Evolutionary conservation across 2,888 invertebrate genomes (phyloP), one percentile per base, ranked within the genome.

Genomic region (Plemyria rubiginata): DNA sequence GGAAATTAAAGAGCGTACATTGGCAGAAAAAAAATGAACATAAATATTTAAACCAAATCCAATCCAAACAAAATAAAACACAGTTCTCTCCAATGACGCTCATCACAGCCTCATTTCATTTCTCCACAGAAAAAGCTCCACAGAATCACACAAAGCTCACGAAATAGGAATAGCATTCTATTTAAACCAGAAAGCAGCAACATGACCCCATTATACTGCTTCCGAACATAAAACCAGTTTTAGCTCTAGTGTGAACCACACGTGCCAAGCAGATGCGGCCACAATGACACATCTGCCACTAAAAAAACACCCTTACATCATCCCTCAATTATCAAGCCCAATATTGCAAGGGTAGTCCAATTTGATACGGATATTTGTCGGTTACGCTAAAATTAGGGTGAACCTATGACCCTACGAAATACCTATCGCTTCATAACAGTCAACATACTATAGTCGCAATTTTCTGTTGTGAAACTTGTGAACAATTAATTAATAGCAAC

Each of bases 191-290:
- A 60, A 55, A 45, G 62, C 54, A 60, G 61, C 48, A 60, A 60
- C 59, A 58, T 57, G 65, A 64, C 62, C 65, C 69, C 65, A 69
- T 66, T 70, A 64, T 62, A 36, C 61, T 60, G 68, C 68, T 72
- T 73, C 73, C 71, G 67, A 71, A 55, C 49, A 45, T 38, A 38
- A 68, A 69, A 73, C 73, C 69, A 62, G 75, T 71, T 70, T 49
- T 63, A 64, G 69, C 72, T 70, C 45, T 63, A 66, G 70, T 62
- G 70, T 71, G 60, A 71, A 68, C 4, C 72, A 81, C 90, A 88
- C 89, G 90, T 88, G 90, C 80, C 80, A 45, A 65, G 85, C 90
- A 91, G 90, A 90, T 91, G 90, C 80, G 73, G 60, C 70, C 60
- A 46, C 28, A 56, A 29, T 43, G 60, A 53, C 29, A 32, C 65